phyloP scores from a whole-genome alignment of 2,888 invertebrate species.

The Tipula unca region DNA sequence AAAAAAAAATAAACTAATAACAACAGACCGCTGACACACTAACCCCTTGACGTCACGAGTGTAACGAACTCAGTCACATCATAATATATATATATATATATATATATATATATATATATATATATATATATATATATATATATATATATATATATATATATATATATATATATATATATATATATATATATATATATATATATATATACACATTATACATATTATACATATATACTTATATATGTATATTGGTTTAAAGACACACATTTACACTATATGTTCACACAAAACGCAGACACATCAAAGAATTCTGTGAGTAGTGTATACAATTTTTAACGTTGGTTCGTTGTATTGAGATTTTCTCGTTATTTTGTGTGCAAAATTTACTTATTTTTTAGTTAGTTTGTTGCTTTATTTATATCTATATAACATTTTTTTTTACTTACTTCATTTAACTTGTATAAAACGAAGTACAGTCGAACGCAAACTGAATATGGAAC shows the following conservation, averaged over 20 bases:
- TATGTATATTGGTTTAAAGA: background rate
- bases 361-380: background rate
- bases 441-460: background rate
- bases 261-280: background rate
- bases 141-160: background rate
- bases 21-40: conserved; percentile 22
- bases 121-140: background rate
- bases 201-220: background rate
- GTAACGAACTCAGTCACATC: conserved; percentile 20
- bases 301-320: background rate
- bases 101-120: background rate
- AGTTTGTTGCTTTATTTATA: conserved; percentile 9
- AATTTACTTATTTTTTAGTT: background rate
- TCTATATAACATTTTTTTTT: background rate
- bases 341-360: conserved; percentile 1
- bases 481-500: background rate
- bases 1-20: conserved; percentile 15
- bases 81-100: background rate
- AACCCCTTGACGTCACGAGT: conserved; percentile 21
- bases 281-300: background rate
- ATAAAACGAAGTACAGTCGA: background rate
- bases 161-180: background rate
- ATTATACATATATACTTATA: background rate
- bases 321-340: background rate
- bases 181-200: background rate